Base-by-base conservation (phyloP, 2,113 vertebrate genomes). In the Dicaeum eximium region DNA sequence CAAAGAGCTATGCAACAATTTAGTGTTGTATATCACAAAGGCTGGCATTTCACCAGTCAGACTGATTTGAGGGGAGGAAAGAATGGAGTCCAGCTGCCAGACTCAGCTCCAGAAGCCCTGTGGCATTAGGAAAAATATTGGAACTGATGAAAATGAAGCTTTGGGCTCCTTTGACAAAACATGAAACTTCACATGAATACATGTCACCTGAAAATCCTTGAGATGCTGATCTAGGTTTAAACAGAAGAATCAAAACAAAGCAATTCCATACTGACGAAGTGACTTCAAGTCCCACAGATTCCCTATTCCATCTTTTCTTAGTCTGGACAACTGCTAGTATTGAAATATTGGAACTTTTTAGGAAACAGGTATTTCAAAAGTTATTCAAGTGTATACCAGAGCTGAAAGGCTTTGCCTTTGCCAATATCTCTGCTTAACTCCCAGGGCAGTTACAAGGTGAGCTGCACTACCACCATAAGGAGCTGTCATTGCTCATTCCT, bases 101-200 rank as follows among this genome's bases (percentile, higher is more conserved):
- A 25, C 57, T 70, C 15, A 1, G 57, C 28, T 90, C 57, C 67
- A 69, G 67, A 90, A 79, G n/a, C n/a, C 33, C 11, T 1, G 4
- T 10, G 3, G 23, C 58, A n/a, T 17, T 22, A 60, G 25, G 22
- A 67, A 73, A 90, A 86, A 67, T 16, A 75, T 3, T 44, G 10
- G 65, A 73, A 31, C 48, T 2, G 0, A 9, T 35, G 17, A 56
- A 18, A 80, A 61, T 18, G 3, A 88, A 86, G 42, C 30, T 80
- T 77, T 24, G 10, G 38, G 38, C 10, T 91, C 45, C 57, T 77
- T 30, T 25, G 23, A 16, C 37, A 80, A 74, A 70, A 56, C 16
- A 25, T 2, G 16, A 71, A 65, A 54, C 4, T 1, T 27, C n/a
- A 38, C 11, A 6, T 16, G 10, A 85, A 45, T 10, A 38, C 0